These are phyloP conservation scores for Xanthia togata DNA, from an alignment of 2,888 invertebrate genomes.

Conservation along the genomic window DNA sequence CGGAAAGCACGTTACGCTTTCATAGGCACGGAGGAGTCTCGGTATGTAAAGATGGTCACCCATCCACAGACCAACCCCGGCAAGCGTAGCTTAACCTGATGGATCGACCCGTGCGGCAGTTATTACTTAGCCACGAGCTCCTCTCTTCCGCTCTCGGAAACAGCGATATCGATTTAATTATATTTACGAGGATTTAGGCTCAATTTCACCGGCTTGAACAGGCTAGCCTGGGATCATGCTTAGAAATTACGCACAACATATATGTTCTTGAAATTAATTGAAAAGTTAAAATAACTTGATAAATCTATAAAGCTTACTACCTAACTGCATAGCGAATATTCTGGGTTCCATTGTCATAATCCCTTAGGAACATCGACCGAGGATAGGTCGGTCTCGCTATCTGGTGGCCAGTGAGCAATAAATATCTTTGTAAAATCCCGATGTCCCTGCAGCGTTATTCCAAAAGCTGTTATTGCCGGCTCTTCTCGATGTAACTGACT, in stretches of 20 bases:
- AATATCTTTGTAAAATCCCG: constrained; percentile 53
- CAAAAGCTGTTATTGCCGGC: constrained; percentile 45
- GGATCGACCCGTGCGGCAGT: too few species aligned
- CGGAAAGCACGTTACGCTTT: too few species aligned
- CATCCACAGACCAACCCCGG: too few species aligned
- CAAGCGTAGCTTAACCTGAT: too few species aligned
- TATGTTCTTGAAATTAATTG: neutral
- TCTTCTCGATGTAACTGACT: constrained; percentile 39
- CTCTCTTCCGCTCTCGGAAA: too few species aligned
- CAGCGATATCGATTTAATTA: too few species aligned
- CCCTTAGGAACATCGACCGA: constrained; percentile 24
- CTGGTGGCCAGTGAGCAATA: constrained; percentile 40
- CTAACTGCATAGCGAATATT: constrained; percentile 32
- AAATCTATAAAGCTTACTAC: constrained; percentile 11
- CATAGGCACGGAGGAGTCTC: too few species aligned
- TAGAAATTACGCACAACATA: neutral
- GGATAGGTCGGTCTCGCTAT: constrained; percentile 42
- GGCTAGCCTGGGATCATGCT: neutral
- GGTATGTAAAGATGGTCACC: too few species aligned
- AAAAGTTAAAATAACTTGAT: neutral
- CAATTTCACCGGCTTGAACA: too few species aligned
- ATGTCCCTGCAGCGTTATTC: constrained; percentile 36
- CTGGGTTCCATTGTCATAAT: constrained; percentile 39
- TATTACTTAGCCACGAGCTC: too few species aligned
- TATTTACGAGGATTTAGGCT: too few species aligned